Base-by-base conservation (phyloP, 2,113 vertebrate genomes). In the Engraulis encrasicolus region DNA sequence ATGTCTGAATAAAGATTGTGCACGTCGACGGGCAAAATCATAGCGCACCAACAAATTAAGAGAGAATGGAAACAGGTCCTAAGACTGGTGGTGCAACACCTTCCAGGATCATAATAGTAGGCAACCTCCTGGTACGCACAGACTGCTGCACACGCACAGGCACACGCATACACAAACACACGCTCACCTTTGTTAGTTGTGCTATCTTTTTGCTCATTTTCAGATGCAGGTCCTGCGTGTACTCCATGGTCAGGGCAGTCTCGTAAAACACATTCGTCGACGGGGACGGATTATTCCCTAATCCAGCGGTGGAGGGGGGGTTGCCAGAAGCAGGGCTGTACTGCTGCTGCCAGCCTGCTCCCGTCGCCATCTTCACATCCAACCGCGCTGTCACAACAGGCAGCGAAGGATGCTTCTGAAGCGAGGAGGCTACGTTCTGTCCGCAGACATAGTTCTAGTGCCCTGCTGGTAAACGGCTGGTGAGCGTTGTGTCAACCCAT, bases 181-280 rank as follows among this genome's bases (percentile, higher is more conserved):
- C 2, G 84, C 90, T 17, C 34, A 99, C 98, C 98, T 99, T 99
- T 23, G 98, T 99, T 45, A 99, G 96, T 91, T 99, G 98, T 17
- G 98, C 97, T 20, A 99, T 99, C 87, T 99, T 99, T 95, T 99
- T 99, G 95, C 98, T 99, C 98, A 99, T 99, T 88, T 99, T 99
- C 92, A 99, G 91, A 85, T 99, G 98, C 92, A 99, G 94, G 86
- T 99, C 98, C 36, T 96, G 94, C 54, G 93, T 96, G 91, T 97
- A 98, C 79, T 99, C 97, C 94, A 95, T 84, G 88, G 94, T 84
- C 23, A 91, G 80, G 1, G 90, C 93, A 4, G 93, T 85, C 83
- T 94, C 94, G 91, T 92, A 95, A 71, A 95, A 91, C 92, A 93
- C 89, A 82, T 87, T 87, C 78, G 95, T 85, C 12, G 95, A 82